Percentiles rank a stretch among this genome's conserved stretches.
Evolutionary conservation across 1,140 invertebrate genomes (phyloP).

Genomic region (Magallana ariakensis): DNA sequence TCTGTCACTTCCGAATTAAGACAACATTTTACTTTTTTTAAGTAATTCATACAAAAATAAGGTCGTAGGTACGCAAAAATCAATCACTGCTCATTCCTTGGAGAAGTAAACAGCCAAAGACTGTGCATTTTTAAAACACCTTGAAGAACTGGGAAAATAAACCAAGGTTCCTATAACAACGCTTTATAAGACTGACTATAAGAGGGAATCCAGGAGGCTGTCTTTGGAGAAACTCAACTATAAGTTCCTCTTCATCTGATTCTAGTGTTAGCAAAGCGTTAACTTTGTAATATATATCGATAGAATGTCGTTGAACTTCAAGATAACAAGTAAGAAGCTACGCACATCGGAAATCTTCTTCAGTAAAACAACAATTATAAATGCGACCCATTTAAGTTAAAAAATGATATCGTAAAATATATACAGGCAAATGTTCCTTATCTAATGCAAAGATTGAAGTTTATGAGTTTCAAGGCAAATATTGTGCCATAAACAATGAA

Average conservation of each 20-base stretch:
- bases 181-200: neutral
- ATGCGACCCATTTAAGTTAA: neutral
- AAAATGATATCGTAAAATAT: neutral
- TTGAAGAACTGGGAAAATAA: constrained; percentile 10
- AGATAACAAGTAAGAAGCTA: no score
- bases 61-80: no score
- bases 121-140: constrained; percentile 7
- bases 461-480: neutral
- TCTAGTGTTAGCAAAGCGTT: no score
- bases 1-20: no score
- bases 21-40: no score
- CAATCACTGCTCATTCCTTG: no score
- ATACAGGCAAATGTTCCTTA: neutral
- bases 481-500: neutral
- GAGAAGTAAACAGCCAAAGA: neutral
- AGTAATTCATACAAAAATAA: no score
- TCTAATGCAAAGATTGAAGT: neutral
- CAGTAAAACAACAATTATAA: neutral
- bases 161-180: neutral
- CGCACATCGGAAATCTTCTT: neutral
- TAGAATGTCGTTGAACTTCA: no score
- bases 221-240: neutral
- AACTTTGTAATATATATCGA: no score
- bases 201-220: neutral
- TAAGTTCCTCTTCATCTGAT: no score